Evolutionary conservation across 2,113 vertebrate species (phyloP), one percentile per base, ranked within the genome.

Genomic region (Oryzias woworae): DNA sequence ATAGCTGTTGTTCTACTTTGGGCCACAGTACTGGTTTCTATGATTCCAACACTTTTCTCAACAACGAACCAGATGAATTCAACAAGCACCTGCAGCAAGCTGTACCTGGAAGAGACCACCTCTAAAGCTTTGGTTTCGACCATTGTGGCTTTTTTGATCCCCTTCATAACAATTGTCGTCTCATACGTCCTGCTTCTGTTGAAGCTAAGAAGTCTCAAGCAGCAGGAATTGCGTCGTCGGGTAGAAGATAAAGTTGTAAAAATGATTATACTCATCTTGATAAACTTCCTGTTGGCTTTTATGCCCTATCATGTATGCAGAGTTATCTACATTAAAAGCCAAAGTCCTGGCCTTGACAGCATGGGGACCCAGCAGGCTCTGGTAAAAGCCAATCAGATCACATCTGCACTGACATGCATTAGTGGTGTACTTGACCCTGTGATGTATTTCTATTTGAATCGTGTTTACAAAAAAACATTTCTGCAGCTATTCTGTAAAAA

Each of bases 381-480:
- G 42, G n/a, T 60, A 24, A 73, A 66, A 62, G 69, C 71, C 26
- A 93, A 92, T 73, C 76, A 79, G 55, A 71, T 92, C 62, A 92
- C 90, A 7, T 91, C 89, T 20, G 89, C 90, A 7, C 70, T 93
- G n/a, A 91, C 89, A 15, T 91, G 91, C 73, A 45, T 92, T 26
- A 91, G 82, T 44, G 86, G 83, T 6, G 50, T 90, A 5, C 71
- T 93, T 70, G 89, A 92, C 74, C 91, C 91, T 20, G 69, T 91
- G 5, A 85, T 92, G 88, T 93, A 93, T 66, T 92, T 92, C 69
- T 90, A 90, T 75, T 69, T 93, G n/a, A 85, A 88, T 22, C 46
- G 20, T 15, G 75, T 66, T 14, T 92, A 89, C 79, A 85, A 76
- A 23, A 52, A 77, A 5, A 65, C 49, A 31, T 17, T 92, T 48